Evolutionary conservation across 2,113 vertebrate genomes (phyloP).

Genomic region (Gallinago jamesoni): DNA sequence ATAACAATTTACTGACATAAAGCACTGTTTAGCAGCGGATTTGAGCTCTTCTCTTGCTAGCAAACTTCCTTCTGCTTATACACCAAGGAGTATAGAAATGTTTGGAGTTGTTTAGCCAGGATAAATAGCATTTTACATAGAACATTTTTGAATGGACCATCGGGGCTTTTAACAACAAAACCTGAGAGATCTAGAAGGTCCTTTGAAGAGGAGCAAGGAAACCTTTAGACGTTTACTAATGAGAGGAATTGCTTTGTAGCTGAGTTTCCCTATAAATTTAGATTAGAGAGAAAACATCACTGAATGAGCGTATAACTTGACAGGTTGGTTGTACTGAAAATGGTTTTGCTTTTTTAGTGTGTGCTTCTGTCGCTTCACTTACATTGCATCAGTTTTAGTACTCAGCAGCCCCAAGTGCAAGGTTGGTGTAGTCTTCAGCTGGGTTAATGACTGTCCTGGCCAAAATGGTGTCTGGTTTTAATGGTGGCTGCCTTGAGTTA

Average conservation of each 20-base stretch:
- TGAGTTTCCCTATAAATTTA: not conserved
- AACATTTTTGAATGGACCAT: not conserved
- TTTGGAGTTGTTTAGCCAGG: not conserved
- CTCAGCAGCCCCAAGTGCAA: not conserved
- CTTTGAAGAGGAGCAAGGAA: not conserved
- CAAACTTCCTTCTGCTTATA: not conserved
- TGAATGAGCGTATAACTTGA: not conserved
- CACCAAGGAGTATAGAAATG: not conserved
- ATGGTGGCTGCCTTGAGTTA: not conserved
- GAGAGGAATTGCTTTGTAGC: not conserved
- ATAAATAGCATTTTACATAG: not conserved
- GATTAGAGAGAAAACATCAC: not conserved
- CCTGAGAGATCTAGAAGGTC: not conserved
- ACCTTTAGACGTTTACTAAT: not conserved
- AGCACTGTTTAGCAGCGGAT: not conserved
- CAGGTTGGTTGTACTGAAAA: not conserved
- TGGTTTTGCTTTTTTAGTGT: not conserved
- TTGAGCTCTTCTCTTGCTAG: not conserved
- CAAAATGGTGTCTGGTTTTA: not conserved
- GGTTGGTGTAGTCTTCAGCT: rapidly evolving
- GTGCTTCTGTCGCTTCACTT: not conserved
- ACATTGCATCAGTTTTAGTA: not conserved
- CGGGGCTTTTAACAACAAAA: not conserved
- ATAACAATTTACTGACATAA: not conserved
- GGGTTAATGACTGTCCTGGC: not conserved